Evolutionary conservation across 2,888 invertebrate genomes (phyloP), one percentile per base, ranked within the genome.

Genomic region (Eupithecia centaureata): DNA sequence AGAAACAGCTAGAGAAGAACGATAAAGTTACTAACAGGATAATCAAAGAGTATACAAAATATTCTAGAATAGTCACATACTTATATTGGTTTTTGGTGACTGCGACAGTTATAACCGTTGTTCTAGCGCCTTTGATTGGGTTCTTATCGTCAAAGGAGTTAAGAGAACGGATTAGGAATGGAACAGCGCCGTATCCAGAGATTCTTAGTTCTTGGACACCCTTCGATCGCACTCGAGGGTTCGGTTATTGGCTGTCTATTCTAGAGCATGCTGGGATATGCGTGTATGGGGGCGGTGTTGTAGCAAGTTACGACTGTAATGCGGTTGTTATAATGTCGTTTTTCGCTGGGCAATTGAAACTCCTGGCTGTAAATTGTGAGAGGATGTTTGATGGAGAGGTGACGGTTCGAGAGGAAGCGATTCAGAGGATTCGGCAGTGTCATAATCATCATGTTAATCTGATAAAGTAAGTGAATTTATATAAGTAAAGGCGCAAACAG

Each of bases 171-270:
- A 81, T 85, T 1, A 78, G 61, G 27, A 86, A 88, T 70, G 86
- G 83, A 1, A 77, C 82, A 4, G 27, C 68, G 5, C 77, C 86
- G 1, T 89, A 87, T 77, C 91, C 92, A 51, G 90, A 91, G 77
- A 88, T 91, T 63, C 80, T 91, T 78, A 91, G 91, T 60, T 89
- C 91, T 2, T 92, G 91, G 91, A 72, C 84, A 2, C 91, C 91
- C 2, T 88, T 89, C 65, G 85, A 92, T 64, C 70, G 66, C 13
- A 66, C 61, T 0, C 77, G 74, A 67, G 87, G 89, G 0, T 65
- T 73, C 1, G 91, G 91, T 0, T 92, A 89, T 76, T 86, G 84
- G 79, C 25, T 81, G 0, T 73, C 82, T 42, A 71, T 79, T 65
- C 10, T 86, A 5, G 79, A 84, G 54, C 91, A 92, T 51, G 67